These are phyloP conservation scores for Drosophila asahinai DNA, from an alignment of 1,140 invertebrate species.

Conservation along the genomic window DNA sequence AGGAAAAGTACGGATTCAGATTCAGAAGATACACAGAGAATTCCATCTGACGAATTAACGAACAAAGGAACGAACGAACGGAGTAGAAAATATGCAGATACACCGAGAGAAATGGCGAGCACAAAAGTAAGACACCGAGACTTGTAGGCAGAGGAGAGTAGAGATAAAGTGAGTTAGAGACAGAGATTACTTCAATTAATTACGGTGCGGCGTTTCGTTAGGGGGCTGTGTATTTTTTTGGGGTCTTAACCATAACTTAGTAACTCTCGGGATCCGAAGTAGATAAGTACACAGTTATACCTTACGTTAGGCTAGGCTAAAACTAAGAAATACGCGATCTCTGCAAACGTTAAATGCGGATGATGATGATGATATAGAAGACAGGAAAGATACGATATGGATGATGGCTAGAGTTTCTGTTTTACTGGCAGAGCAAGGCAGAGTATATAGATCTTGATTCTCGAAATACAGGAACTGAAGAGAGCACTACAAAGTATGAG, in stretches of 20 bases:
- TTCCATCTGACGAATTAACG: conserved; percentile 22
- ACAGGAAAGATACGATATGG: conserved; percentile 27
- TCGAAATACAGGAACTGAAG: conserved; percentile 60
- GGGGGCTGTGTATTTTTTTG: conserved; percentile 25
- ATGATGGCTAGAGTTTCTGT: conserved; percentile 33
- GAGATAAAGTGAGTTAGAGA: conserved; percentile 13
- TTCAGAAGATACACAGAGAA: conserved; percentile 27
- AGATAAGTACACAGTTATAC: conserved; percentile 51
- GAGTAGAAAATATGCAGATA: conserved; percentile 31
- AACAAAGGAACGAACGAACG: conserved; percentile 16
- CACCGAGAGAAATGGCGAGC: conserved; percentile 46
- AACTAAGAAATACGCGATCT: conserved; percentile 58
- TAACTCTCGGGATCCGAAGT: conserved; percentile 35
- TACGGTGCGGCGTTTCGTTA: conserved; percentile 55
- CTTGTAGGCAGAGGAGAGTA: conserved; percentile 15
- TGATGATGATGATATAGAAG: conserved; percentile 27
- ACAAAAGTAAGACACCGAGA: conserved; percentile 40
- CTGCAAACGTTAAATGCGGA: conserved; percentile 44
- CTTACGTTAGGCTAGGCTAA: conserved; percentile 57
- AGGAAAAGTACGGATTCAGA: conserved; percentile 11
- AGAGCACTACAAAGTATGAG: conserved; percentile 74
- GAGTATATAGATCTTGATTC: conserved; percentile 37
- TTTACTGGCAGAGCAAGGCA: conserved; percentile 69
- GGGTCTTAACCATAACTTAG: conserved; percentile 42
- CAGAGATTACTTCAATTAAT: conserved; percentile 44